Evolutionary conservation across 1,140 invertebrate species (phyloP).

Genomic region (Macrocentrus cingulum): DNA sequence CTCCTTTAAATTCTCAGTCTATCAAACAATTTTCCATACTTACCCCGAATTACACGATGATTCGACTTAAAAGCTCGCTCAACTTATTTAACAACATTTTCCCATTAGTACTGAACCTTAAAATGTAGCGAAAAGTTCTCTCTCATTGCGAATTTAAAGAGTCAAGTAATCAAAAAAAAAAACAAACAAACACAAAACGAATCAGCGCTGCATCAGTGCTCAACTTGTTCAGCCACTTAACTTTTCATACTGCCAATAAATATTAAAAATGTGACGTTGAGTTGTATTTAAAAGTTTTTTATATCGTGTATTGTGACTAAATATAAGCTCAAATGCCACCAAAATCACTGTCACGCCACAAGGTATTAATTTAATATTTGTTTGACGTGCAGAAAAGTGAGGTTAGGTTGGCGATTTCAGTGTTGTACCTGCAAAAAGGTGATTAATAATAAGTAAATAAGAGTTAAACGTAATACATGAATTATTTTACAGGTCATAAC

Average conservation of each 20-base stretch:
- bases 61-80: too few relatives aligned
- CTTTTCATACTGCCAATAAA: slow-evolving; percentile 4
- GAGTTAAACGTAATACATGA: slow-evolving; percentile 5
- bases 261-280: not conserved
- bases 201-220: too few relatives aligned
- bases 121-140: too few relatives aligned
- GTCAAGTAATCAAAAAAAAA: not conserved
- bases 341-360: slow-evolving; percentile 43
- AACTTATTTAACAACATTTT: too few relatives aligned
- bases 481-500: slow-evolving; percentile 76
- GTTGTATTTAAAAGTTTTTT: slow-evolving; percentile 12
- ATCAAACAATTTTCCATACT: not conserved
- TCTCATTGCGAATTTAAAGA: too few relatives aligned
- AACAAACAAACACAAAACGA: not conserved
- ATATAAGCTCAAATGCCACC: slow-evolving; percentile 43
- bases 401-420: slow-evolving; percentile 15
- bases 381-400: not conserved
- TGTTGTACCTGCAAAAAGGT: too few relatives aligned
- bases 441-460: not conserved
- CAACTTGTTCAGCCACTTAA: not conserved
- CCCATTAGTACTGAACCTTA: too few relatives aligned
- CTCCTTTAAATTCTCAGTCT: not conserved
- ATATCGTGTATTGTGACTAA: slow-evolving; percentile 23
- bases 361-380: slow-evolving; percentile 37
- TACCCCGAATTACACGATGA: too few relatives aligned